Evolutionary conservation across 2,888 invertebrate genomes (phyloP).

Genomic region (Trachelus iudaicus): DNA sequence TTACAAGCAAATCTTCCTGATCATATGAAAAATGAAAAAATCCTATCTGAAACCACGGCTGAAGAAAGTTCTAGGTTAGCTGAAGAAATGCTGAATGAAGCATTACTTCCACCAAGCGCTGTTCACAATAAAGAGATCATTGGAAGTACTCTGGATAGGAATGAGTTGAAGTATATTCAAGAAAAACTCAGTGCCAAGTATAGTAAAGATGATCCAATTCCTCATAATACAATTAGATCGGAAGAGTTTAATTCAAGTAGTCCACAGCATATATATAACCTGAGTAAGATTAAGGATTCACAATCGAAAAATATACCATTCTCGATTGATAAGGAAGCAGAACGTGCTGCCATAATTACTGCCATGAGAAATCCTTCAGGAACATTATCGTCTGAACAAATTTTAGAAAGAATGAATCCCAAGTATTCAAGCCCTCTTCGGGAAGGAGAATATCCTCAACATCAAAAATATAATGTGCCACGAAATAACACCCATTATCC

Average conservation of each 20-base stretch:
- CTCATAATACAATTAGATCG: constrained; percentile 7
- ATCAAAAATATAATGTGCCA: not conserved
- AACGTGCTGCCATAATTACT: constrained; percentile 20
- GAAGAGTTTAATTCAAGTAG: constrained; percentile 3
- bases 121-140: constrained; percentile 50
- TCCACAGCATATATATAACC: constrained; percentile 2
- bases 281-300: constrained; percentile 1
- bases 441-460: not conserved
- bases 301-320: no score
- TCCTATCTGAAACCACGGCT: not conserved
- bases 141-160: constrained; percentile 53
- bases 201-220: constrained; percentile 33
- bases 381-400: not conserved
- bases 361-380: constrained; percentile 25
- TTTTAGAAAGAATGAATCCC: not conserved
- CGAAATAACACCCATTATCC: not conserved
- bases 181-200: constrained; percentile 56
- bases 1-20: not conserved
- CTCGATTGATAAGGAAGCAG: constrained; percentile 24
- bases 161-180: constrained; percentile 49
- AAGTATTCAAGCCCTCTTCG: not conserved
- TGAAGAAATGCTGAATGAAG: constrained; percentile 51
- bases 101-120: constrained; percentile 51
- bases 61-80: constrained; percentile 36
- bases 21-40: not conserved